phyloP scores from a whole-genome alignment of 2,113 vertebrate species.

The Rhinoderma darwinii region DNA sequence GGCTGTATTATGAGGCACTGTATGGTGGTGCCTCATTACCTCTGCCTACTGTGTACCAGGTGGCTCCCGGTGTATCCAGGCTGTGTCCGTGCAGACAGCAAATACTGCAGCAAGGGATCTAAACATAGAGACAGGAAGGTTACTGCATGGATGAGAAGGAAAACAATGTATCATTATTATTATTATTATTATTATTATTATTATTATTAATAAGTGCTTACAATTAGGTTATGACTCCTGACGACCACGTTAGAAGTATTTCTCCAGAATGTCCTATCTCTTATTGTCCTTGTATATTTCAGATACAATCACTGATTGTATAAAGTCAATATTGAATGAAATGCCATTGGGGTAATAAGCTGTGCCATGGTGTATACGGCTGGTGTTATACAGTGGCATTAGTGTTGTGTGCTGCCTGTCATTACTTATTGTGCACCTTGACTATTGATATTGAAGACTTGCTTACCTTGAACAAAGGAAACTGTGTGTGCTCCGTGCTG shows the following conservation, averaged over 20 bases:
- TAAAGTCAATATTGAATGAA: neutral
- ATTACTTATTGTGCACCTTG: neutral
- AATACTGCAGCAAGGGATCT: neutral
- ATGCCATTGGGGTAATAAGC: neutral
- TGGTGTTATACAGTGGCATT: neutral
- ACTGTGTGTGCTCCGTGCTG: slow-evolving; percentile 26
- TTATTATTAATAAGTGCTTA: neutral
- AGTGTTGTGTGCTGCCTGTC: neutral
- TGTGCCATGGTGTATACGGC: neutral
- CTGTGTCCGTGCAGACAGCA: slow-evolving; percentile 4
- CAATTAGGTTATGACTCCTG: no score
- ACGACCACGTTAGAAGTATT: neutral
- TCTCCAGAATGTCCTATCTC: neutral
- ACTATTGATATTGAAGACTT: neutral
- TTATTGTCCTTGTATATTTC: neutral
- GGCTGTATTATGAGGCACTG: neutral
- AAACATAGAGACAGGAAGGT: neutral
- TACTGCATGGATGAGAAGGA: neutral
- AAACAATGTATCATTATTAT: neutral
- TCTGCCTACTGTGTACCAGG: slow-evolving; percentile 1
- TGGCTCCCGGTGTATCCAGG: neutral
- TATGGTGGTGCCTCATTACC: neutral
- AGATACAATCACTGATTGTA: neutral
- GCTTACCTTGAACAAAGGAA: slow-evolving; percentile 45
- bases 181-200: no score